These are phyloP conservation scores for Heterodera schachtii DNA, from an alignment of 1,140 invertebrate genomes.

Conservation along the genomic window DNA sequence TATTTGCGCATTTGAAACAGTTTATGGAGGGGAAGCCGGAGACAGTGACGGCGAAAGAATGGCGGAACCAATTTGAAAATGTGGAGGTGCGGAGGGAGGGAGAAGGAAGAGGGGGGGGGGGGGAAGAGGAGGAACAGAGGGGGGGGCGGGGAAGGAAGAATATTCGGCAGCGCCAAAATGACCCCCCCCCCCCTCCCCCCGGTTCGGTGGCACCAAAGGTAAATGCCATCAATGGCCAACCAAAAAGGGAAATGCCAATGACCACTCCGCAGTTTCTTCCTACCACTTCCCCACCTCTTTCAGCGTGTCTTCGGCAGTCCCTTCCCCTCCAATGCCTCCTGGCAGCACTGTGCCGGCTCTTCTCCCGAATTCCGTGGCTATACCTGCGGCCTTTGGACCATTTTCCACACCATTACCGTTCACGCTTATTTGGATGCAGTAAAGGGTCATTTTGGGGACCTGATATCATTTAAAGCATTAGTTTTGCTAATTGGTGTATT, in stretches of 20 bases:
- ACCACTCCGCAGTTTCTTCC: too few relatives aligned
- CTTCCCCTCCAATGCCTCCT: constrained; percentile 71
- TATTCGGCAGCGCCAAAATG: too few relatives aligned
- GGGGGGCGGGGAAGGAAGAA: too few relatives aligned
- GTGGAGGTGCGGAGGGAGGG: constrained; percentile 49
- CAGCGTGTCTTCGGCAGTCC: constrained; percentile 46
- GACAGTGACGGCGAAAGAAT: constrained; percentile 48
- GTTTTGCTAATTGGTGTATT: neutral
- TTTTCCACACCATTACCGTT: constrained; percentile 90
- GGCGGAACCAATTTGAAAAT: constrained; percentile 58
- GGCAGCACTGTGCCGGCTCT: constrained; percentile 83
- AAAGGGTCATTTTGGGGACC: constrained; percentile 41
- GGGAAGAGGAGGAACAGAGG: too few relatives aligned
- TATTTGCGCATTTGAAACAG: constrained; percentile 56
- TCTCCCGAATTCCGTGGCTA: constrained; percentile 78
- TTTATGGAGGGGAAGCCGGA: constrained; percentile 44
- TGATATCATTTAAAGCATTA: neutral
- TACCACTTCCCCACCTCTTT: neutral
- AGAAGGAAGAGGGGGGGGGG: too few relatives aligned
- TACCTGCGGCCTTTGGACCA: constrained; percentile 89
- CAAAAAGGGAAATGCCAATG: too few relatives aligned
- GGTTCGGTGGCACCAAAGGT: too few relatives aligned
- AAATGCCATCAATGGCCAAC: too few relatives aligned
- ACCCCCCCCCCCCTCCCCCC: too few relatives aligned
- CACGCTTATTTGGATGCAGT: constrained; percentile 72